Evolutionary conservation across 2,888 invertebrate species (phyloP), one percentile per base, ranked within the genome.

Genomic region (Drosophila lacicola): DNA sequence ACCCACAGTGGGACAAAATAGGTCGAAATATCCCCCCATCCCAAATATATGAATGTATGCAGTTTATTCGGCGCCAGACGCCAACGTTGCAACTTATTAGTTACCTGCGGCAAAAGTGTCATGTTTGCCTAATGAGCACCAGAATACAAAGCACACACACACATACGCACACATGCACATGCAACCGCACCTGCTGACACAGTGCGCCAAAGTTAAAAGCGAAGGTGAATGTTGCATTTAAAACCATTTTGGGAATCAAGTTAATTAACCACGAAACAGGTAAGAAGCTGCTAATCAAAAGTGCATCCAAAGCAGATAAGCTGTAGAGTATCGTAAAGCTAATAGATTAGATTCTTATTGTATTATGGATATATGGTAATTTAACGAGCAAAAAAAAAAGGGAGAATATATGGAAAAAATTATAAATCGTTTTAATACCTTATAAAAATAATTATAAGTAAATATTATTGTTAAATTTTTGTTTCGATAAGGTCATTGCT

Each of bases 91-190:
- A 47, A 55, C 53, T 66, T 73, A 67, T 45, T 46, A 56, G 56
- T 37, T 42, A 49, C 63, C 55, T 50, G 47, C 51, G 62, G 58
- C 69, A 63, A 60, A 33, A 57, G 70, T 64, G 80, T 64, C 70
- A 64, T 74, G 75, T 74, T 75, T 75, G 75, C 63, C 75, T 75
- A 75, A 75, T 79, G 75, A 75, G 69, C 51, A 53, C 75, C 58
- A n/a, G 29, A 21, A 41, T 29, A 25, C 21, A 45, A 37, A 29
- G 39, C 19, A 45, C 25, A 50, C 49, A 39, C 37, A 25, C 63
- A 29, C 34, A 58, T 44, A 9, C 41, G 1, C 42, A 36, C 21
- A 39, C 17, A 58, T 36, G 6, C 19, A 25, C 45, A 57, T 36
- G 14, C 25, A n/a, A 14, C 9, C 25, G 25, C 29, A 42, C 4